Conservation (phyloP, 2,797 vertebrate genomes). For the Tenualosa ilisha region DNA sequence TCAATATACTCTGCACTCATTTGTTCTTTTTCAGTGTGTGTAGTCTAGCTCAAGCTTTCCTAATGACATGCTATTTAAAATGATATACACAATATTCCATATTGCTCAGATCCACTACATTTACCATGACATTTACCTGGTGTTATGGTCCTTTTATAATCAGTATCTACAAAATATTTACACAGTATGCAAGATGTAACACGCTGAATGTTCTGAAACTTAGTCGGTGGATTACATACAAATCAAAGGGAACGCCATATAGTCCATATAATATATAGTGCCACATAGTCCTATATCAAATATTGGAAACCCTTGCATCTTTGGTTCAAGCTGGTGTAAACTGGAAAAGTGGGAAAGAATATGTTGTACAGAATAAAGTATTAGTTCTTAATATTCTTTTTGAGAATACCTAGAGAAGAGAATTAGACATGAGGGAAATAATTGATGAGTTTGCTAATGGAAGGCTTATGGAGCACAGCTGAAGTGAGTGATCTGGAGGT, state of each 20-base stretch:
- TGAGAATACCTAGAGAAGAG: background rate
- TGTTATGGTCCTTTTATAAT: background rate
- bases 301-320: background rate
- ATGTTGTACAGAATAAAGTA: background rate
- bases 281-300: background rate
- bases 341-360: background rate
- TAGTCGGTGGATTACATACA: too few species aligned
- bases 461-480: background rate
- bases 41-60: background rate
- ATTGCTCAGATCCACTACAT: background rate
- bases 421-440: background rate
- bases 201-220: too few species aligned
- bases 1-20: background rate
- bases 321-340: background rate
- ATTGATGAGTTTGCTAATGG: background rate
- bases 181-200: background rate
- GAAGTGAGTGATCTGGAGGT: background rate
- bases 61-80: background rate
- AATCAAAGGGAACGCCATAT: too few species aligned
- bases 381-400: background rate
- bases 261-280: too few species aligned
- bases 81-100: background rate
- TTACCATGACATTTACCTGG: background rate
- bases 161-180: background rate
- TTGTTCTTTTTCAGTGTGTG: background rate